Conservation (phyloP, 2,113 vertebrate genomes). For the Melierax canorus region DNA sequence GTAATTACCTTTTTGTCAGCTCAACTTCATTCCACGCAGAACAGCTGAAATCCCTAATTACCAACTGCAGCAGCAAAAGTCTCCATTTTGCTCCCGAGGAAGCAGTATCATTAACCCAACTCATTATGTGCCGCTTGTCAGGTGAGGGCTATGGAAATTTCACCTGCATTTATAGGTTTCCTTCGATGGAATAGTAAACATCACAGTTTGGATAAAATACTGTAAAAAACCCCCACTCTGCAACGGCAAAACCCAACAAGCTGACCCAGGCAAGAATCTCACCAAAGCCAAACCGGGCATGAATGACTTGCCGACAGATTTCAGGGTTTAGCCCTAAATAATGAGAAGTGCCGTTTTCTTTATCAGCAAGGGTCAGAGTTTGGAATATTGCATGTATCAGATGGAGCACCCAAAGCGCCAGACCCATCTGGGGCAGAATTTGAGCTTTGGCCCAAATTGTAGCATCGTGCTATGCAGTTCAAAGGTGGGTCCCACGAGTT, state of each 20-base stretch:
- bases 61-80: slow-evolving; percentile 30
- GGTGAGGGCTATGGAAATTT: slow-evolving; percentile 19
- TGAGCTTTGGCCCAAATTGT: neutral
- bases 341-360: neutral
- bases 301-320: neutral
- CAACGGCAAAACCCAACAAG: neutral
- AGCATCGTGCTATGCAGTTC: neutral
- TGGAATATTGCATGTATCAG: neutral
- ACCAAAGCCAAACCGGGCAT: neutral
- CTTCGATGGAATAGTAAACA: neutral
- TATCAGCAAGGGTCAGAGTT: neutral
- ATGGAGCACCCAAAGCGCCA: neutral
- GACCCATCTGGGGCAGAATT: neutral
- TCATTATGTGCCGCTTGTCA: slow-evolving; percentile 41
- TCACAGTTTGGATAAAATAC: neutral
- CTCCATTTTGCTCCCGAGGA: slow-evolving; percentile 45
- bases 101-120: slow-evolving; percentile 58
- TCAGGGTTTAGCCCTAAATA: neutral
- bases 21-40: slow-evolving; percentile 33
- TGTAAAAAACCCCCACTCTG: neutral
- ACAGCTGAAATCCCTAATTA: slow-evolving; percentile 69
- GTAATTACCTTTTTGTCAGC: slow-evolving; percentile 63
- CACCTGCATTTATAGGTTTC: neutral
- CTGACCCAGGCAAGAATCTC: neutral
- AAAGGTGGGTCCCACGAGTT: neutral